A percentile compares a stretch with the other conserved stretches of the same genome.
phyloP scores from a whole-genome alignment of 2,888 invertebrate species.

The Leucophenga montana region DNA sequence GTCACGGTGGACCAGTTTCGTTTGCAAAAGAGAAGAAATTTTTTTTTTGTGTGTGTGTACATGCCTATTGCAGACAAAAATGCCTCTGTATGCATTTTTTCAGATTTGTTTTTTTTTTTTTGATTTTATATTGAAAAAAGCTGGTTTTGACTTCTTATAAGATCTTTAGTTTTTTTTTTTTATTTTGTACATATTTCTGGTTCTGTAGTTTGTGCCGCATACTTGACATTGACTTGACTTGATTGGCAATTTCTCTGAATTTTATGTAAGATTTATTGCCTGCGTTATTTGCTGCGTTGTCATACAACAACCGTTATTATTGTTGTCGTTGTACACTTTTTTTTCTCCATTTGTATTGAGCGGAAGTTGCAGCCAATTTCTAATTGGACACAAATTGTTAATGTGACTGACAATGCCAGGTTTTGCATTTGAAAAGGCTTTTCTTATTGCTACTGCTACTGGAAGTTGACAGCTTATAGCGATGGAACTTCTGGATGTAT shows the following conservation, averaged over 20 bases:
- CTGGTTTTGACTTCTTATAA: constrained; percentile 30
- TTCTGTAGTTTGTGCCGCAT: constrained; percentile 17
- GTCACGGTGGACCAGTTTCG: constrained; percentile 61
- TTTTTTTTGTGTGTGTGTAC: constrained; percentile 45
- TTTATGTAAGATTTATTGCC: not conserved
- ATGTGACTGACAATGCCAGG: too few relatives aligned
- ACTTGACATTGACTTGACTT: constrained; percentile 21
- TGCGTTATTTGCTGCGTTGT: not conserved
- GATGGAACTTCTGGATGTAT: not conserved
- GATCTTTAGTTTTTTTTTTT: constrained; percentile 20
- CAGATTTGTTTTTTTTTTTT: constrained; percentile 27
- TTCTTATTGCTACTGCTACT: too few relatives aligned
- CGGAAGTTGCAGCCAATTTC: not conserved
- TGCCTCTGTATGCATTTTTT: not conserved
- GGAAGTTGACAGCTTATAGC: too few relatives aligned
- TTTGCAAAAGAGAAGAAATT: constrained; percentile 52
- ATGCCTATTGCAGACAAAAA: too few relatives aligned
- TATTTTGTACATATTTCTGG: constrained; percentile 4
- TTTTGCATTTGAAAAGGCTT: too few relatives aligned
- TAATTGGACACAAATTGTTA: too few relatives aligned
- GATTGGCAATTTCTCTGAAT: constrained; percentile 22
- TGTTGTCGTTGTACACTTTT: not conserved
- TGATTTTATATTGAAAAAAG: constrained; percentile 21
- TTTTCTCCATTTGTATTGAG: not conserved
- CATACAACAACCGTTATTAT: not conserved